Evolutionary conservation across 2,888 invertebrate genomes (phyloP).

Genomic region (Drosophila sordidapex): DNA sequence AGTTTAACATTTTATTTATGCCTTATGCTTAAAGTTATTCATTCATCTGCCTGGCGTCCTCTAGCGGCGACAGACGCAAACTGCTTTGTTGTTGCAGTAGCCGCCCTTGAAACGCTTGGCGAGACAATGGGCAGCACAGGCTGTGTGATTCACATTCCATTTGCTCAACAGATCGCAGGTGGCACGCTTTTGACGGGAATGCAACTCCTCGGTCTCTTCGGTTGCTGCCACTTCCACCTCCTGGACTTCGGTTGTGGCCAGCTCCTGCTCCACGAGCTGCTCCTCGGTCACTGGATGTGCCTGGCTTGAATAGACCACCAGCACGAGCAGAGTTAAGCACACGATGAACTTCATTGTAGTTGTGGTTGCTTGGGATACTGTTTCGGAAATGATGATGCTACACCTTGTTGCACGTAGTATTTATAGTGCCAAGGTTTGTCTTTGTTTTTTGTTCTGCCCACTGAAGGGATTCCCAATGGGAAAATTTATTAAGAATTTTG

Average conservation of each 20-base stretch:
- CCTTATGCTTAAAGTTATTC: neutral
- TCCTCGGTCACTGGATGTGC: constrained; percentile 32
- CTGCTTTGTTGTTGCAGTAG: constrained; percentile 81
- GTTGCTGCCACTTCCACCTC: neutral
- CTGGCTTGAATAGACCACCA: constrained; percentile 29
- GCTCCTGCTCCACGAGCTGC: neutral
- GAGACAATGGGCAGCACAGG: constrained; percentile 85
- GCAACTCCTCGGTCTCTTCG: neutral
- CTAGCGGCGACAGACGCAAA: constrained; percentile 83
- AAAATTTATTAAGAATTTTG: neutral
- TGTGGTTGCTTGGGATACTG: neutral
- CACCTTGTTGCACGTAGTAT: neutral
- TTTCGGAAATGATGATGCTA: neutral
- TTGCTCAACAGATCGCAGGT: constrained; percentile 84
- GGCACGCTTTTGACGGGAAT: constrained; percentile 82
- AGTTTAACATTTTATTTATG: neutral
- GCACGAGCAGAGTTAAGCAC: constrained; percentile 19
- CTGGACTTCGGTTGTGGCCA: too few relatives aligned
- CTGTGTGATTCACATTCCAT: constrained; percentile 78
- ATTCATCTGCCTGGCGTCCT: neutral
- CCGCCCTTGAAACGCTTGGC: constrained; percentile 81
- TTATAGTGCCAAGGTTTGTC: constrained; percentile 18
- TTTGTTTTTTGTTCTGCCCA: neutral
- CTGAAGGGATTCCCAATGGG: constrained; percentile 31
- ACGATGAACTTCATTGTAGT: constrained; percentile 41